Evolutionary conservation across 1,140 invertebrate genomes (phyloP).

Genomic region (Copidosoma floridanum): DNA sequence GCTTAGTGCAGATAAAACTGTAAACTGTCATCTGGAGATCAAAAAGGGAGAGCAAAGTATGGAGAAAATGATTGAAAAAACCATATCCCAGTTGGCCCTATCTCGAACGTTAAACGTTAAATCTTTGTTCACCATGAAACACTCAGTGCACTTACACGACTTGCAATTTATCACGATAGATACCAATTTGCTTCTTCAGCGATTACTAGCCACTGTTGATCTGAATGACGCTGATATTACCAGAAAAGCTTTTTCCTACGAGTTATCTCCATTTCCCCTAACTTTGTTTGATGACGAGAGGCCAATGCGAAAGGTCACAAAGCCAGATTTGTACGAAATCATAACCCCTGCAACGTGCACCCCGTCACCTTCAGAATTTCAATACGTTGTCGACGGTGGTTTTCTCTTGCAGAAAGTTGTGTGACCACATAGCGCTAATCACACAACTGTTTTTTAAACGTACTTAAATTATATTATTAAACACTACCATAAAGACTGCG

Average conservation of each 20-base stretch:
- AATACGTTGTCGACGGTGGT: slow-evolving; percentile 28
- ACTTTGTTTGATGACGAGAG: slow-evolving; percentile 39
- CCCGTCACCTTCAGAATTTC: not conserved
- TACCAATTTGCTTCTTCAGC: slow-evolving; percentile 47
- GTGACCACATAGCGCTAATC: slow-evolving; percentile 21
- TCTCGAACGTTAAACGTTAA: no score
- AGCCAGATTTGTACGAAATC: slow-evolving; percentile 38
- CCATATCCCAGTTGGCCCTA: not conserved
- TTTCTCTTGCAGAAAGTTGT: slow-evolving; percentile 21
- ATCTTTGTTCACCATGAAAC: no score
- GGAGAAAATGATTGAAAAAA: slow-evolving; percentile 20
- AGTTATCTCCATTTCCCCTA: slow-evolving; percentile 42
- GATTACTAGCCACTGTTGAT: slow-evolving; percentile 36
- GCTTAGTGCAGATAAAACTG: not conserved
- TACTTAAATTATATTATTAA: slow-evolving; percentile 7
- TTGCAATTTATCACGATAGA: slow-evolving; percentile 32
- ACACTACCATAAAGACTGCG: slow-evolving; percentile 5
- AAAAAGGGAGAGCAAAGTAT: slow-evolving; percentile 12
- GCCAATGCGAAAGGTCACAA: slow-evolving; percentile 44
- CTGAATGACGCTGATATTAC: slow-evolving; percentile 33
- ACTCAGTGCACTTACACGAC: no score
- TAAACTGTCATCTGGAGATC: not conserved
- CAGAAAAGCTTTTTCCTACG: slow-evolving; percentile 44
- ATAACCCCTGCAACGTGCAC: not conserved
- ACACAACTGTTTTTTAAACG: slow-evolving; percentile 19